phyloP scores from a whole-genome alignment of 2,888 invertebrate species.

The Sphaeridia pumilis region DNA sequence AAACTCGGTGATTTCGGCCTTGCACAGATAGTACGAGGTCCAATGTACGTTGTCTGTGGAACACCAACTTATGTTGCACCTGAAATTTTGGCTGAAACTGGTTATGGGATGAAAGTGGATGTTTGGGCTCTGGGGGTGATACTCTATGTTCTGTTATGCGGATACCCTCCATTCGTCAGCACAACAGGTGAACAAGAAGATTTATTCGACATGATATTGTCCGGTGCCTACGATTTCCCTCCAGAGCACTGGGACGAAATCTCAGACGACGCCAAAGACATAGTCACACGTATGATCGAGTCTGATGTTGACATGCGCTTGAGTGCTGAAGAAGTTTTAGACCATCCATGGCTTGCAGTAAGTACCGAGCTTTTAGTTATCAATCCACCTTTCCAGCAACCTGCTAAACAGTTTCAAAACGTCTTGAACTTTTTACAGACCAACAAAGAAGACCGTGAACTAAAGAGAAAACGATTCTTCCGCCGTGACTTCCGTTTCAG shows the following conservation, averaged over 20 bases:
- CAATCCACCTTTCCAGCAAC: too few species aligned
- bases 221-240: conserved; percentile 88
- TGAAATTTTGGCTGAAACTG: conserved; percentile 89
- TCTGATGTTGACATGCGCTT: conserved; percentile 77
- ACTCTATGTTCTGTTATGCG: conserved; percentile 77
- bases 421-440: conserved; percentile 1
- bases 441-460: conserved; percentile 18
- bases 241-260: conserved; percentile 91
- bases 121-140: conserved; percentile 66
- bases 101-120: conserved; percentile 88
- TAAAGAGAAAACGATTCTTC: conserved; percentile 19
- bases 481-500: conserved; percentile 29
- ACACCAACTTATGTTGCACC: conserved; percentile 99
- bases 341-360: conserved; percentile 73
- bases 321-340: conserved; percentile 82
- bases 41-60: conserved; percentile 87
- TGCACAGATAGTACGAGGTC: conserved; percentile 78
- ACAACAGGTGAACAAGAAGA: conserved; percentile 91
- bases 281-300: conserved; percentile 84
- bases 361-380: too few species aligned
- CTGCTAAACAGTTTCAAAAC: too few species aligned
- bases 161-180: conserved; percentile 95
- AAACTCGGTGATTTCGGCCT: conserved; percentile 97
- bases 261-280: conserved; percentile 75
- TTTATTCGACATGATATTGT: conserved; percentile 87